Evolutionary conservation across 2,797 vertebrate genomes (phyloP).

Genomic region (Ceryle rudis): DNA sequence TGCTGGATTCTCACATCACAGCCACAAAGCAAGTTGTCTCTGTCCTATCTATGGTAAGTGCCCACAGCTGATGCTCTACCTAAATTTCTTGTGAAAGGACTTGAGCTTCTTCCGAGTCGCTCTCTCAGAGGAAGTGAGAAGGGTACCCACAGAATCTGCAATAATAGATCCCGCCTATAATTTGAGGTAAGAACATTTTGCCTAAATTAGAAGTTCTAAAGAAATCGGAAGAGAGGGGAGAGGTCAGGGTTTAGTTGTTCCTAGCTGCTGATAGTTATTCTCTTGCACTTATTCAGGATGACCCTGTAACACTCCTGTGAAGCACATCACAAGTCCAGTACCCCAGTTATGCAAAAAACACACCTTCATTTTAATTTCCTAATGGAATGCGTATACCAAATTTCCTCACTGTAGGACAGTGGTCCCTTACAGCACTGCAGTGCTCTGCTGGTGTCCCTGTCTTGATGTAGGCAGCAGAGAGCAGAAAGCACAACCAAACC

Average conservation of each 20-base stretch:
- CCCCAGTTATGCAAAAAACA: background rate
- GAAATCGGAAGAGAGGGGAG: background rate
- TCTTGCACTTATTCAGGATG: background rate
- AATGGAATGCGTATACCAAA: background rate
- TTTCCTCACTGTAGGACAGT: background rate
- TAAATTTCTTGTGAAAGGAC: background rate
- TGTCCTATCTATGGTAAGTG: accelerated
- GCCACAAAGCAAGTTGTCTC: background rate
- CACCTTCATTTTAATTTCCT: background rate
- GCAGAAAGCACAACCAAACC: background rate
- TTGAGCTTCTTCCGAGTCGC: background rate
- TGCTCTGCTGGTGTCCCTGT: background rate
- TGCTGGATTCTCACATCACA: background rate
- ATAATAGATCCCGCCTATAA: background rate
- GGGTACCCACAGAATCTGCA: background rate
- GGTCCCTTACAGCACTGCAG: background rate
- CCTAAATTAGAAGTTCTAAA: background rate
- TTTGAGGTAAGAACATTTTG: background rate
- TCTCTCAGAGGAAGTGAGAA: background rate
- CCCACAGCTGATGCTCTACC: background rate
- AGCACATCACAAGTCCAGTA: background rate
- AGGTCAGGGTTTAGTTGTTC: background rate
- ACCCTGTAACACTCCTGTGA: background rate
- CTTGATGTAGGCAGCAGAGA: background rate
- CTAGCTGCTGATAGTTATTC: background rate